Evolutionary conservation across 2,797 vertebrate genomes (phyloP).

Genomic region (Neomorphus geoffroyi): DNA sequence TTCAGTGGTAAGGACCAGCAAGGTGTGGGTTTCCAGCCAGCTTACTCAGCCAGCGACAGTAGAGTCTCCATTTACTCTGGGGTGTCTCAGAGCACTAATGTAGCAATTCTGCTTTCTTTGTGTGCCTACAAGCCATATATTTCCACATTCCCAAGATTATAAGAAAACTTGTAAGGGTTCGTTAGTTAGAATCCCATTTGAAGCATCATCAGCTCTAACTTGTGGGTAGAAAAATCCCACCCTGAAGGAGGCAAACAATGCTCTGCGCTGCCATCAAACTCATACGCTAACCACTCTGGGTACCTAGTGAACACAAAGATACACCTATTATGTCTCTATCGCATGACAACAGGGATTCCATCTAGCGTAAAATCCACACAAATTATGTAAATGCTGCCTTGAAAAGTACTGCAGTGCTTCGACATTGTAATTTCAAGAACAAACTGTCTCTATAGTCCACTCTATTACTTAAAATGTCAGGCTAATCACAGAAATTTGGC

Average conservation of each 20-base stretch:
- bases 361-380: background rate
- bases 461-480: background rate
- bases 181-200: background rate
- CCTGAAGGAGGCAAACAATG: background rate
- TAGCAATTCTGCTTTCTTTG: background rate
- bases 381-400: background rate
- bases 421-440: background rate
- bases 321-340: rapidly evolving
- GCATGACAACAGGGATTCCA: background rate
- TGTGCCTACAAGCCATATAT: rapidly evolving
- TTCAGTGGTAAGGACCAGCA: background rate
- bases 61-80: rapidly evolving
- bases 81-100: background rate
- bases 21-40: rapidly evolving
- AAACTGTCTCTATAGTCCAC: background rate
- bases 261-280: background rate
- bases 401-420: background rate
- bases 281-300: rapidly evolving
- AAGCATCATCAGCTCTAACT: background rate
- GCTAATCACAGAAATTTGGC: background rate
- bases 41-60: no score
- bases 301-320: rapidly evolving
- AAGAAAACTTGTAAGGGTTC: background rate
- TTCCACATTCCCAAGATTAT: background rate
- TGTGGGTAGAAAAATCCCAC: background rate